phyloP scores from a whole-genome alignment of 2,797 vertebrate species.

The Alosa sapidissima region DNA sequence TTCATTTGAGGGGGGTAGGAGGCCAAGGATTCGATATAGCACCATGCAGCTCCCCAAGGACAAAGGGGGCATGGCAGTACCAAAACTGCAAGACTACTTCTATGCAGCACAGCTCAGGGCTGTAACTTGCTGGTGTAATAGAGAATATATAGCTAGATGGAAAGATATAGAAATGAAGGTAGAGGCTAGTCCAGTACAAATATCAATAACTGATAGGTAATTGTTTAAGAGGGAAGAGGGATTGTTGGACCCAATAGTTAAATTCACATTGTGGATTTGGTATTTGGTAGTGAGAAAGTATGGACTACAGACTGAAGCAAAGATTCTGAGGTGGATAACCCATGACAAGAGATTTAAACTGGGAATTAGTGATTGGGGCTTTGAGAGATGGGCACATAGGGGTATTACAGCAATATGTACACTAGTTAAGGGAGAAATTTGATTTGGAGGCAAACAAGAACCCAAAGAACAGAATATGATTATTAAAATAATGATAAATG shows the following conservation, averaged over 20 bases:
- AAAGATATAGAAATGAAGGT: neutral
- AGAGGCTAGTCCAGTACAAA: too few relatives aligned
- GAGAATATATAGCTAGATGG: neutral
- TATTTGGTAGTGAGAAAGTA: neutral
- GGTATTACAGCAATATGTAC: too few relatives aligned
- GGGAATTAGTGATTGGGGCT: neutral
- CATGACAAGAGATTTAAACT: neutral
- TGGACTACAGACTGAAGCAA: neutral
- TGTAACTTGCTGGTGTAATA: neutral
- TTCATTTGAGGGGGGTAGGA: slow-evolving; percentile 19
- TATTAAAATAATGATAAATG: too few relatives aligned
- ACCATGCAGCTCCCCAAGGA: slow-evolving; percentile 19
- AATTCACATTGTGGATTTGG: neutral
- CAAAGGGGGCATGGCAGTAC: slow-evolving; percentile 19
- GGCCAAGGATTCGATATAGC: neutral
- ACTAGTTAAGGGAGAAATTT: too few relatives aligned
- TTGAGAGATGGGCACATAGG: neutral
- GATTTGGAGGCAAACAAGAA: too few relatives aligned
- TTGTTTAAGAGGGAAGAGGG: too few relatives aligned
- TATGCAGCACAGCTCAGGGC: slow-evolving; percentile 8
- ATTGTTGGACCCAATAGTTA: too few relatives aligned
- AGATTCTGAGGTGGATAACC: neutral
- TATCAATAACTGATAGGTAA: too few relatives aligned
- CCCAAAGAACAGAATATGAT: too few relatives aligned
- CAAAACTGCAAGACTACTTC: slow-evolving; percentile 3